These are phyloP conservation scores for Propithecus perrieri DNA, from an alignment of 2,797 vertebrate genomes.

Conservation along the genomic window DNA sequence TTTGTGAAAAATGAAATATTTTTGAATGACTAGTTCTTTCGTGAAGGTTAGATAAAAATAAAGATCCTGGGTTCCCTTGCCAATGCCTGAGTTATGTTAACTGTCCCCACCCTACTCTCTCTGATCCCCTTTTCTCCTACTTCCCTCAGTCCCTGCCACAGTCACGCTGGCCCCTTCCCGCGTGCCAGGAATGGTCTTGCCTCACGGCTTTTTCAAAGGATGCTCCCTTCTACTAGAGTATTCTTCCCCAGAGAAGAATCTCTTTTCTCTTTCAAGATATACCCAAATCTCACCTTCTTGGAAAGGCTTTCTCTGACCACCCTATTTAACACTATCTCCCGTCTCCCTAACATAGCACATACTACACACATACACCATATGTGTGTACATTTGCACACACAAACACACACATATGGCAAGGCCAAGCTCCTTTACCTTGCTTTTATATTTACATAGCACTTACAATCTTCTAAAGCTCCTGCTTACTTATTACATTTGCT, in stretches of 20 bases:
- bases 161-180: neutral
- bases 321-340: neutral
- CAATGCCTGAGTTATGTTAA: neutral
- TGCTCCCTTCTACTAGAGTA: neutral
- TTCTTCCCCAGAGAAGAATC: neutral
- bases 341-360: neutral
- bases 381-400: too few species aligned
- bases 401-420: neutral
- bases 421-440: neutral
- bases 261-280: neutral
- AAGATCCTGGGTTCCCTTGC: neutral
- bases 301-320: neutral
- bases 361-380: neutral
- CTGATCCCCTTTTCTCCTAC: neutral
- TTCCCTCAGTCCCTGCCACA: fast-evolving
- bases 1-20: conserved; percentile 27
- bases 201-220: neutral
- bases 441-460: neutral
- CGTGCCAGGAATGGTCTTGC: neutral
- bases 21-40: neutral
- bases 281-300: neutral
- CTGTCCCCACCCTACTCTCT: neutral
- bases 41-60: neutral
- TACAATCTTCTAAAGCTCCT: neutral
- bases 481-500: neutral